Conservation (phyloP, 2,113 vertebrate species). For the Synchiropus splendidus region DNA sequence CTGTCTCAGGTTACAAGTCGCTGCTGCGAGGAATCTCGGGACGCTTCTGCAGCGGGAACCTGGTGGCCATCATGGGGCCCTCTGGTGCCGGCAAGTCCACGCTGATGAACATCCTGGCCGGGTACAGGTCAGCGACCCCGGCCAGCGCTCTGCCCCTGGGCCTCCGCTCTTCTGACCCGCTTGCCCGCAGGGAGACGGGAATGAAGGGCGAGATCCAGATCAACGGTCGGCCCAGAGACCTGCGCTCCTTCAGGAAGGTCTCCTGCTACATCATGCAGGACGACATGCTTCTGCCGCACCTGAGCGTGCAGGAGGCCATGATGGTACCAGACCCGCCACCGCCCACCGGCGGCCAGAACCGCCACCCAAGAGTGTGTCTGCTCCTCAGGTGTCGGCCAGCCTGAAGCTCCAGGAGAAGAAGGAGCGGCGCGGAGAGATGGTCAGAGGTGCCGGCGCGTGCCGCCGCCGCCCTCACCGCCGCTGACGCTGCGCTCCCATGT, state of each 20-base stretch:
- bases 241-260: slow-evolving; percentile 94
- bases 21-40: slow-evolving; percentile 91
- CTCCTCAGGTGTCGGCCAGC: slow-evolving; percentile 82
- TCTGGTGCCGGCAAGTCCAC: slow-evolving; percentile 95
- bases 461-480: background rate
- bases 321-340: slow-evolving; percentile 66
- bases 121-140: slow-evolving; percentile 76
- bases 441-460: slow-evolving; percentile 47
- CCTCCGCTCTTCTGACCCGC: background rate
- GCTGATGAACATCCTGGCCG: slow-evolving; percentile 94
- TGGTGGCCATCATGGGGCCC: slow-evolving; percentile 96
- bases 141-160: background rate
- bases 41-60: slow-evolving; percentile 84
- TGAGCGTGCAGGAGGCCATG: slow-evolving; percentile 88
- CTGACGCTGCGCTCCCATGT: slow-evolving; percentile 10
- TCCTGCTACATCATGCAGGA: slow-evolving; percentile 99
- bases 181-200: slow-evolving; percentile 75
- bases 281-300: slow-evolving; percentile 89
- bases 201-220: slow-evolving; percentile 96
- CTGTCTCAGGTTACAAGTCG: slow-evolving; percentile 81
- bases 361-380: background rate
- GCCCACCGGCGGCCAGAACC: background rate
- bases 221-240: slow-evolving; percentile 77
- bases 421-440: slow-evolving; percentile 87
- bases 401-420: slow-evolving; percentile 89